phyloP scores from a whole-genome alignment of 2,888 invertebrate genomes.

The Drepanosiphum platanoidis region DNA sequence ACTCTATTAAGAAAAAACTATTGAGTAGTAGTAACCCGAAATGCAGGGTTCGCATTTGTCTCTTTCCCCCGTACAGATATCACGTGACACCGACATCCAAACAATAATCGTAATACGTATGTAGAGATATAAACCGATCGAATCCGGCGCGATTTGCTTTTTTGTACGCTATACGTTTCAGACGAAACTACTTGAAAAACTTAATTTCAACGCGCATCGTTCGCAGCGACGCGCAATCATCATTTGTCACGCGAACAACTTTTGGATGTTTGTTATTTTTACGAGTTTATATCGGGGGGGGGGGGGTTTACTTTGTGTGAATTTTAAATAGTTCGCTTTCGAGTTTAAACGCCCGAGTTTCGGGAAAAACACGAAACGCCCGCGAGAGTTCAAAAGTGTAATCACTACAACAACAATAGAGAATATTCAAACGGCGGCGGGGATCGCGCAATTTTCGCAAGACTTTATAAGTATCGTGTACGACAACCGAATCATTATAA shows the following conservation, averaged over 20 bases:
- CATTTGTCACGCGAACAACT: not conserved
- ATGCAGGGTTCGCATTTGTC: too few species aligned
- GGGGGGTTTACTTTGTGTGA: not conserved
- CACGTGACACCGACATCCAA: too few species aligned
- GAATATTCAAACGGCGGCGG: too few species aligned
- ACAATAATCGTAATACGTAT: too few species aligned
- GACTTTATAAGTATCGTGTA: too few species aligned
- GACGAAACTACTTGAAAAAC: not conserved
- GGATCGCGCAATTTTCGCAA: too few species aligned
- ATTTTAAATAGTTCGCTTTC: not conserved
- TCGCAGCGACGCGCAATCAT: rapidly evolving
- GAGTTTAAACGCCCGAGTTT: not conserved
- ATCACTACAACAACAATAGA: not conserved
- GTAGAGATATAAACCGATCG: too few species aligned
- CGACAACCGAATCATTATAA: too few species aligned
- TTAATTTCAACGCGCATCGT: not conserved
- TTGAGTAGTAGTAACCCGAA: too few species aligned
- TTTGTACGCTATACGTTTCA: not conserved
- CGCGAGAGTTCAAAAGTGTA: not conserved
- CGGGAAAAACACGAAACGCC: not conserved
- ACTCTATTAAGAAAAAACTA: too few species aligned
- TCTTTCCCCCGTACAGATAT: too few species aligned
- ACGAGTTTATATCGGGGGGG: not conserved
- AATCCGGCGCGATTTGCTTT: not conserved
- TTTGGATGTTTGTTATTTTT: conserved; percentile 5